Evolutionary conservation across 2,888 invertebrate species (phyloP), one percentile per base, ranked within the genome.

Genomic region (Spodoptera picta): DNA sequence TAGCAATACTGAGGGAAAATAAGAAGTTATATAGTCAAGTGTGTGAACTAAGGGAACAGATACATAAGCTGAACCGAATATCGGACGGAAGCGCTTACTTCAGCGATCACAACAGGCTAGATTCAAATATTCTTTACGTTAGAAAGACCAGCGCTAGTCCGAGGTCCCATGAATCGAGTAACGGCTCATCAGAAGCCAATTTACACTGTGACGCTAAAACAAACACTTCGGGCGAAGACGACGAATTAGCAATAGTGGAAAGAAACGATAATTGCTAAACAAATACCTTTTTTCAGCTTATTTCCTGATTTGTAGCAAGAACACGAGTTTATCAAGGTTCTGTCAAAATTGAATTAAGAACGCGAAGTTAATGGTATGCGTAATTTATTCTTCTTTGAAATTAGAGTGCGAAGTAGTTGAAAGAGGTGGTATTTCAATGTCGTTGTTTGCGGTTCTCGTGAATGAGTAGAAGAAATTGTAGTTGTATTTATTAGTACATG

Each of bases 1-100:
- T 98, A 80, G 96, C 97, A 0, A 94, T 99, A 73, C 97, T 99
- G 84, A 95, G 98, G 44, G 98, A 99, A 80, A 98, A 98, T 85
- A 98, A 98, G 85, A 98, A 98, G 85, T 86, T 98, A 1, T 94
- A 94, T 53, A 84, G 91, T 2, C 94, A 94, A 85, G 93, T 94
- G 1, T 94, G 93, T 48, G 94, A 94, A 64, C 66, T 94, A 7
- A 85, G 94, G 52, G 94, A 94, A 65, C 94, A 94, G 69, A 94
- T 94, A 77, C 94, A 94, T 50, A 93, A 93, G 69, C 57, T 94
- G 11, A 94, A 94, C 72, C 86, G 94, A 79, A 91, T 94, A 83
- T 94, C 94, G 0, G 94, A 94, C 49, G 90, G 92, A 0, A 92
- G 90, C 55, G 87, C 89, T 0, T 93, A 93, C 46, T 83, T 81